Evolutionary conservation across 2,113 vertebrate genomes (phyloP).

Genomic region (Suricata suricatta): DNA sequence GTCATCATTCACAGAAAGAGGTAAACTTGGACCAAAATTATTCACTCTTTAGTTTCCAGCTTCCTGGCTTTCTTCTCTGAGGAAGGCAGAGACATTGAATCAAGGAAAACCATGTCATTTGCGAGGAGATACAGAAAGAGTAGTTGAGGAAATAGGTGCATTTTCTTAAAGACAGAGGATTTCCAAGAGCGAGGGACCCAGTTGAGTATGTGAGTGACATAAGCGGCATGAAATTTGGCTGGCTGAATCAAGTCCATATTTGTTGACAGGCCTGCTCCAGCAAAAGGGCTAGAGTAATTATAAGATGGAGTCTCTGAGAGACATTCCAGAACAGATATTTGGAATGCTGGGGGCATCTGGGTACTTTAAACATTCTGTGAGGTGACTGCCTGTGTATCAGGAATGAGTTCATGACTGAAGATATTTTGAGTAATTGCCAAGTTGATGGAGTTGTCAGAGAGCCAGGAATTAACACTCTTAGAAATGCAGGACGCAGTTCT

Average conservation of each 20-base stretch:
- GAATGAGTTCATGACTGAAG: constrained; percentile 83
- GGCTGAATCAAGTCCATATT: constrained; percentile 65
- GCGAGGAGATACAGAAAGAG: neutral
- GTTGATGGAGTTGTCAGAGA: constrained; percentile 78
- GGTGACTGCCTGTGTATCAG: constrained; percentile 79
- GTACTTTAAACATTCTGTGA: constrained; percentile 77
- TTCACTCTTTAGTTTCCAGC: neutral
- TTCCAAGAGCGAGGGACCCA: neutral
- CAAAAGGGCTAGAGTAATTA: constrained; percentile 75
- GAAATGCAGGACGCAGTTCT: neutral
- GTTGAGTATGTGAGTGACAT: neutral
- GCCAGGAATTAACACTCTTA: constrained; percentile 62
- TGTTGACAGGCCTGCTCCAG: constrained; percentile 81
- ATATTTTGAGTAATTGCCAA: constrained; percentile 73
- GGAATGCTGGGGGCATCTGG: constrained; percentile 79
- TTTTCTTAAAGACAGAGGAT: constrained; percentile 12
- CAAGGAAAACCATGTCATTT: neutral
- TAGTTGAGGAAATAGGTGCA: neutral
- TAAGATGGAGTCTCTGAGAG: constrained; percentile 79
- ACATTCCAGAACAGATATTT: constrained; percentile 82
- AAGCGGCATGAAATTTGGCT: constrained; percentile 53
- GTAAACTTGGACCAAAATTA: neutral
- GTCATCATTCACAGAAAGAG: neutral
- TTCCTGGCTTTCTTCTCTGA: neutral
- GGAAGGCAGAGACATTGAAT: neutral